Conservation (phyloP, 2,888 invertebrate genomes). For the Oxytorus armatus region DNA sequence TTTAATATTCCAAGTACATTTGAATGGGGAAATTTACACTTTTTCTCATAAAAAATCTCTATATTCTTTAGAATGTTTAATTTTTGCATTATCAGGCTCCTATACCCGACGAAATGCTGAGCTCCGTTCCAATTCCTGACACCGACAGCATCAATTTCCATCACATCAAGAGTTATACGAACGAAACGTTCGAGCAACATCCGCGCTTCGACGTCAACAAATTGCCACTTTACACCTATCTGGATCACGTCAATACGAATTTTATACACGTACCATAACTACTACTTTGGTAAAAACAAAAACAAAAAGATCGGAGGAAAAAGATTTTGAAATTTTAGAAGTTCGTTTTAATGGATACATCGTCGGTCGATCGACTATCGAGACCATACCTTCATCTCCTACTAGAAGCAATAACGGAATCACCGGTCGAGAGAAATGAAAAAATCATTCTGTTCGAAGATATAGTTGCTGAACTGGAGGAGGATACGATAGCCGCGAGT, state of each 20-base stretch:
- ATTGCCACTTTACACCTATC: slow-evolving; percentile 90
- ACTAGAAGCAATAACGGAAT: slow-evolving; percentile 91
- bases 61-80: not conserved
- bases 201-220: slow-evolving; percentile 87
- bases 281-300: not conserved
- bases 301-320: not conserved
- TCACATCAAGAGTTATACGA: slow-evolving; percentile 85
- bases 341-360: slow-evolving; percentile 90
- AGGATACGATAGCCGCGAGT: slow-evolving; percentile 89
- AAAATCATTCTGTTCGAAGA: slow-evolving; percentile 88
- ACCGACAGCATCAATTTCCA: slow-evolving; percentile 90
- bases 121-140: slow-evolving; percentile 91
- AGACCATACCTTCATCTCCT: slow-evolving; percentile 91
- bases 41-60: not conserved
- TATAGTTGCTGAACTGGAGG: slow-evolving; percentile 91
- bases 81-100: slow-evolving; percentile 85
- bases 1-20: no score
- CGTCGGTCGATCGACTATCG: slow-evolving; percentile 86
- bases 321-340: slow-evolving; percentile 86
- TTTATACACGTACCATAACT: slow-evolving; percentile 91
- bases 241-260: slow-evolving; percentile 92
- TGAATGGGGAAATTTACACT: no score
- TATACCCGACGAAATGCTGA: slow-evolving; percentile 90
- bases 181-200: slow-evolving; percentile 83
- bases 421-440: slow-evolving; percentile 88